Base-by-base conservation (phyloP, 2,888 invertebrate genomes). In the Drosophila koepferae region DNA sequence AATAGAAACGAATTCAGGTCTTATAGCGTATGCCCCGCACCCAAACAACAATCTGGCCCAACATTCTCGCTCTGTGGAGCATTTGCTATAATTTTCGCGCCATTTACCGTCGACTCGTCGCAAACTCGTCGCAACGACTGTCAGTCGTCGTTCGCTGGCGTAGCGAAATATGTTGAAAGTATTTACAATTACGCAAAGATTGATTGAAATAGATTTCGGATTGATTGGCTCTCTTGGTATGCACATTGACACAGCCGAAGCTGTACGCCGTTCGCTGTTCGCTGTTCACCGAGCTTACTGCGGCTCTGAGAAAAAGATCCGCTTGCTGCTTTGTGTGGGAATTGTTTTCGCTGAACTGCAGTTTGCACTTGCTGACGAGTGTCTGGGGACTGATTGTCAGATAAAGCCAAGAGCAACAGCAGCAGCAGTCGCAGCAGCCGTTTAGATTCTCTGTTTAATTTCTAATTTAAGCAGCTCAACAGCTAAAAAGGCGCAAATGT, bases 121-220 rank as follows among this genome's bases (percentile, higher is more conserved):
- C 63, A 59, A 66, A 63, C 64, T 59, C 67, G 68, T 70, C 69
- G 65, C 71, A 69, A 60, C 64, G 68, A 66, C 74, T 69, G 74
- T 70, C 72, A 77, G 69, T 63, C 74, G 69, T 63, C 74, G 54
- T 14, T 18, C 28, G 20, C 64, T 74, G 78, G 74, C 77, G 76
- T 55, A 71, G 73, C 73, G 71, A 90, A 87, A 90, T 90, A 91
- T 91, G 91, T 90, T 91, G 89, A 91, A 91, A 91, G 91, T 91
- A 91, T 91, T 91, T 91, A 91, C 91, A 91, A 91, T 91, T 91
- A 91, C 91, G 91, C 86, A 89, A 91, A 91, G 91, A 91, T 91
- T 91, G 91, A 91, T 91, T 91, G 91, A 91, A 91, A 91, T 91
- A 91, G 91, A 91, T 91, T 91, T 91, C 86, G 80, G 91, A 91